A percentile compares a stretch with the other conserved stretches of the same genome.
These are phyloP conservation scores for Acanthaster planci DNA, from an alignment of 35 echinoderm and acorn worm genomes.

Conservation along the genomic window DNA sequence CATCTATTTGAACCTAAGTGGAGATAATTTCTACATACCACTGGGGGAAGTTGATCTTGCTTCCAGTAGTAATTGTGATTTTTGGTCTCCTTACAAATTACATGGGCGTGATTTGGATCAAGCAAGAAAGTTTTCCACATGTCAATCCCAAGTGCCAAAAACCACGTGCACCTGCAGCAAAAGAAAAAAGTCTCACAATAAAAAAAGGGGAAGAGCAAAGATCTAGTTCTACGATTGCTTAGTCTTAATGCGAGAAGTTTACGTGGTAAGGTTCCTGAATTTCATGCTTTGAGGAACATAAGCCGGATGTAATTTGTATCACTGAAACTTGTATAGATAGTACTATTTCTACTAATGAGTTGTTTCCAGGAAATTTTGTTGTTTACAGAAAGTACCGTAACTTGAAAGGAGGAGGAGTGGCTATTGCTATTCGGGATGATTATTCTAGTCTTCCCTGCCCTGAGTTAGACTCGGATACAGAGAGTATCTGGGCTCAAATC, in stretches of 20 bases:
- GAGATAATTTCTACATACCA: too few relatives aligned
- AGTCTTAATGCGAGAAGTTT: slow-evolving; percentile 6
- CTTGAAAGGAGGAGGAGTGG: slow-evolving; percentile 13
- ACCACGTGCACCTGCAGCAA: not conserved
- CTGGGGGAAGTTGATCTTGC: too few relatives aligned
- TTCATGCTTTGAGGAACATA: slow-evolving; percentile 6
- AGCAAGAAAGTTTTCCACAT: too few relatives aligned
- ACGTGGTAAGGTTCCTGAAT: not conserved
- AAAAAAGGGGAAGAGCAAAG: too few relatives aligned
- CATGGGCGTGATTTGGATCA: too few relatives aligned
- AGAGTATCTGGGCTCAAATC: slow-evolving; percentile 33
- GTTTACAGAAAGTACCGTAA: slow-evolving; percentile 27
- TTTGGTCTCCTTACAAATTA: too few relatives aligned
- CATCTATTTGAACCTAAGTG: too few relatives aligned
- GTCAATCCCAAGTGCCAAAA: not conserved
- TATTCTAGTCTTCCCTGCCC: not conserved
- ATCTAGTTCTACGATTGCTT: not conserved
- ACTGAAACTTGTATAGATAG: slow-evolving; percentile 27
- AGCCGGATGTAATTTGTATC: slow-evolving; percentile 14
- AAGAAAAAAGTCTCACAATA: not conserved
- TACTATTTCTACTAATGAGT: slow-evolving; percentile 21
- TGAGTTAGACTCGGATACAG: slow-evolving; percentile 5
- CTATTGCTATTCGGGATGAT: slow-evolving; percentile 20
- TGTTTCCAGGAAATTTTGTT: slow-evolving; percentile 1
- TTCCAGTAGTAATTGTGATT: too few relatives aligned